Evolutionary conservation across 2,888 invertebrate genomes (phyloP), one percentile per base, ranked within the genome.

Genomic region (Dromius quadrimaculatus): DNA sequence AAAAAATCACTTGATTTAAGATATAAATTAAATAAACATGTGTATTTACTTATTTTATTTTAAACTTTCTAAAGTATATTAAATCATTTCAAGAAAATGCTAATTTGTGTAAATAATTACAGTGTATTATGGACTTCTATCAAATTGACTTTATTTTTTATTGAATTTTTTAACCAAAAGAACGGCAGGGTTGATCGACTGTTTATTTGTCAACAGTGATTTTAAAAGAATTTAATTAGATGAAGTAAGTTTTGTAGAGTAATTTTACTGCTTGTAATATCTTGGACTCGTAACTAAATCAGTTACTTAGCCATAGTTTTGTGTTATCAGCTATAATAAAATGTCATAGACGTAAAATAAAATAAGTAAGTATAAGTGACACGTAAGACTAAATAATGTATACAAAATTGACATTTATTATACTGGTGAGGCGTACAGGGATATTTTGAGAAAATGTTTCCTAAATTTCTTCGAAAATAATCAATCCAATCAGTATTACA

Each of bases 71-170:
- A n/a, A n/a, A n/a, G n/a, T n/a, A n/a, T n/a, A n/a, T n/a, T n/a
- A n/a, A n/a, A n/a, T n/a, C n/a, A n/a, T n/a, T n/a, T n/a, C n/a
- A n/a, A n/a, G n/a, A n/a, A n/a, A n/a, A n/a, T n/a, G n/a, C n/a
- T n/a, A n/a, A n/a, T n/a, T n/a, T n/a, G n/a, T n/a, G n/a, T n/a
- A n/a, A 59, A n/a, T 32, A 17, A n/a, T 32, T 17, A 38, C 22
- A 20, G 50, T 71, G 72, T 61, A 71, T 50, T 66, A n/a, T 50
- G 63, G 73, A 73, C 73, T 72, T 73, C 71, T 73, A 71, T 72
- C 68, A 71, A 66, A 69, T 72, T 50, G 61, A 66, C 50, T 69
- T 66, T 63, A 54, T 65, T 66, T 68, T 66, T 19, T 54, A 41
- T 45, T 17, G 59, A 68, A 68, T 68, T 68, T 68, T 43, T 43